Conservation (phyloP, 2,888 invertebrate species). For the Drosophila longiperda region DNA sequence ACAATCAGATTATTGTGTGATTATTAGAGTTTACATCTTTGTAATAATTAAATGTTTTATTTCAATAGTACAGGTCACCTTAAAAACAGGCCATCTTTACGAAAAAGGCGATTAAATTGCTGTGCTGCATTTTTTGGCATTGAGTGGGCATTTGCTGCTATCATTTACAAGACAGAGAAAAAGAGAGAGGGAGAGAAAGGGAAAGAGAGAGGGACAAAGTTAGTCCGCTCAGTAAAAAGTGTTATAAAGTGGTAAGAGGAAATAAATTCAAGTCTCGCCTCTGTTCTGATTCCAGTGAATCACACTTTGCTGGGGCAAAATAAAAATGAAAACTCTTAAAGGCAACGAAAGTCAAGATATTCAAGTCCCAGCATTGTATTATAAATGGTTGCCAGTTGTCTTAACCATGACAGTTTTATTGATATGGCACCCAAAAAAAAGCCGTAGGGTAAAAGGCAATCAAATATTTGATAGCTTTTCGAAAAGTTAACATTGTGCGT, state of each 20-base stretch:
- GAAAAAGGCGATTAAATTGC: not conserved
- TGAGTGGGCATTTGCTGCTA: slow-evolving; percentile 5
- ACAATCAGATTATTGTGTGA: not conserved
- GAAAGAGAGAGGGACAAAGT: not conserved
- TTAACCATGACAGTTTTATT: slow-evolving; percentile 68
- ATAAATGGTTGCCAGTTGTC: slow-evolving; percentile 32
- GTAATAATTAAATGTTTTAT: not conserved
- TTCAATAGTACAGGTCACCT: not conserved
- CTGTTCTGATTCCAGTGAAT: slow-evolving; percentile 24
- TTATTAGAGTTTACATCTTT: not conserved
- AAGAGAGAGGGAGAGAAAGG: not conserved
- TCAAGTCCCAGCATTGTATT: slow-evolving; percentile 12
- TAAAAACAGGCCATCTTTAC: slow-evolving; percentile 4
- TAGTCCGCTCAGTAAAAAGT: not conserved
- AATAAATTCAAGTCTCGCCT: slow-evolving; percentile 26
- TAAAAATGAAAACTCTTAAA: slow-evolving; percentile 47
- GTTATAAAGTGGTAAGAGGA: slow-evolving; percentile 22
- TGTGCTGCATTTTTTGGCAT: slow-evolving; percentile 5
- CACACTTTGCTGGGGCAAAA: slow-evolving; percentile 25
- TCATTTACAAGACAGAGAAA: not conserved
- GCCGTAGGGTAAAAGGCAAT: slow-evolving; percentile 19
- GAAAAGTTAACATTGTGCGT: slow-evolving; percentile 29
- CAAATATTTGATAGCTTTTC: slow-evolving; percentile 58
- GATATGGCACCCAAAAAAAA: slow-evolving; percentile 43
- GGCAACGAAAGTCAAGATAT: slow-evolving; percentile 36